Evolutionary conservation across 2,113 vertebrate genomes (phyloP).

Genomic region (Loxodonta africana): DNA sequence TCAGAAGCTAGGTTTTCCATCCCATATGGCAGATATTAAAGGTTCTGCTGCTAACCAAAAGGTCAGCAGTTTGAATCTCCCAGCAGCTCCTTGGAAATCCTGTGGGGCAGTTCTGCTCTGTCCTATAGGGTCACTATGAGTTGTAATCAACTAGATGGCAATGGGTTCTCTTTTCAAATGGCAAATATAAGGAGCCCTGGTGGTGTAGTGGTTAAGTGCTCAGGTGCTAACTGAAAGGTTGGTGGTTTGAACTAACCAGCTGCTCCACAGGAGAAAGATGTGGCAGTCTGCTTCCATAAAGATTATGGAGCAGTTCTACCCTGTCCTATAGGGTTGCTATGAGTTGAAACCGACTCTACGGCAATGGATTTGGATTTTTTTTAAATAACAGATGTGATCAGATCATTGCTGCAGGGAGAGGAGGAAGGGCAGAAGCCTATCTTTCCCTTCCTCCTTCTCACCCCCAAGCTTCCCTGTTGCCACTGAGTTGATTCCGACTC

Average conservation of each 20-base stretch:
- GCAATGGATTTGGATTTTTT: too few relatives aligned
- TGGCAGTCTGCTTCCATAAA: neutral
- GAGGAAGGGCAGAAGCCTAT: neutral
- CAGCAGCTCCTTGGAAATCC: too few relatives aligned
- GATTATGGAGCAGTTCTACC: neutral
- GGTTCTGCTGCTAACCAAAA: neutral
- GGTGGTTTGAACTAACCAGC: neutral
- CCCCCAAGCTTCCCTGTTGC: neutral
- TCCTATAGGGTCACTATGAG: too few relatives aligned
- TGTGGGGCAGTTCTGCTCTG: too few relatives aligned
- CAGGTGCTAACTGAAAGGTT: neutral
- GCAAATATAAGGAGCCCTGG: neutral
- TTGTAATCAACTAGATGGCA: too few relatives aligned
- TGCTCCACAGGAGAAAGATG: neutral
- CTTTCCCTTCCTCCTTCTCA: too few relatives aligned
- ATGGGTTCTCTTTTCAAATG: neutral
- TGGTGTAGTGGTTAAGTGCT: too few relatives aligned
- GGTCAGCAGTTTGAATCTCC: neutral
- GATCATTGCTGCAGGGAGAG: neutral
- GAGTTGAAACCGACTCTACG: too few relatives aligned
- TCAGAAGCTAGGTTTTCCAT: neutral
- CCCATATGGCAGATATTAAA: neutral
- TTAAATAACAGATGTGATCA: neutral
- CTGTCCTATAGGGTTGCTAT: neutral
- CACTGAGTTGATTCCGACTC: too few relatives aligned